These are phyloP conservation scores for Hyppa rectilinea DNA, from an alignment of 2,888 invertebrate genomes.

Conservation along the genomic window DNA sequence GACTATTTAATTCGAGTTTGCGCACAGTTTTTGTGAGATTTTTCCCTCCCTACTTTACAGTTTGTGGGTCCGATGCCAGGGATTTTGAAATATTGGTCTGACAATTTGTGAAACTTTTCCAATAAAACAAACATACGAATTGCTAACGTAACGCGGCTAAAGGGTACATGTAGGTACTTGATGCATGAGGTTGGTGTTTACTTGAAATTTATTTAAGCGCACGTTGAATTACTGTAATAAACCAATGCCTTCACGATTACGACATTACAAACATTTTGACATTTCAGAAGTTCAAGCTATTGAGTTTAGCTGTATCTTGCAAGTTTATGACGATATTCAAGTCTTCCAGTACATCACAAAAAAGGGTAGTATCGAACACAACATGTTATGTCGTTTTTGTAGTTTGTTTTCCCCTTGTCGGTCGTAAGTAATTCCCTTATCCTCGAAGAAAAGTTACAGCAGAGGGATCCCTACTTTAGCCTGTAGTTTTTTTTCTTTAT, in stretches of 20 bases:
- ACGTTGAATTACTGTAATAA: slow-evolving; percentile 27
- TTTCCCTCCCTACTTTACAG: slow-evolving; percentile 75
- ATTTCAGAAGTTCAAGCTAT: slow-evolving; percentile 40
- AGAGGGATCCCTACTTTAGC: slow-evolving; percentile 79
- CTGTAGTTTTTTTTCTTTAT: slow-evolving; percentile 79
- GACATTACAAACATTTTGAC: slow-evolving; percentile 26
- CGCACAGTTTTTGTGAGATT: slow-evolving; percentile 82
- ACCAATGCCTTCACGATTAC: slow-evolving; percentile 9
- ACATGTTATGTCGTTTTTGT: slow-evolving; percentile 82
- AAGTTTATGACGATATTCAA: slow-evolving; percentile 45
- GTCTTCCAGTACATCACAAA: slow-evolving; percentile 59
- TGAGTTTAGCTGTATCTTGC: slow-evolving; percentile 41
- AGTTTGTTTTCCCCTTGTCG: slow-evolving; percentile 84
- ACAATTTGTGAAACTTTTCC: slow-evolving; percentile 61
- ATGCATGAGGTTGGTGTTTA: slow-evolving; percentile 20
- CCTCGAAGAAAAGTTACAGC: slow-evolving; percentile 83
- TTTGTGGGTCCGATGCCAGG: slow-evolving; percentile 65
- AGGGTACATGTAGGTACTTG: slow-evolving; percentile 2
- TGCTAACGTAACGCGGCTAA: slow-evolving; percentile 15
- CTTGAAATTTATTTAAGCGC: slow-evolving; percentile 40
- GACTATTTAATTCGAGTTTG: slow-evolving; percentile 87
- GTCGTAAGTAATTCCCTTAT: slow-evolving; percentile 85
- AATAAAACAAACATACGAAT: slow-evolving; percentile 45
- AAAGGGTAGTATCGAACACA: slow-evolving; percentile 77
- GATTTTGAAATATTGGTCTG: slow-evolving; percentile 72